Evolutionary conservation across 2,797 vertebrate species (phyloP).

Genomic region (Pangasius mekongensis): DNA sequence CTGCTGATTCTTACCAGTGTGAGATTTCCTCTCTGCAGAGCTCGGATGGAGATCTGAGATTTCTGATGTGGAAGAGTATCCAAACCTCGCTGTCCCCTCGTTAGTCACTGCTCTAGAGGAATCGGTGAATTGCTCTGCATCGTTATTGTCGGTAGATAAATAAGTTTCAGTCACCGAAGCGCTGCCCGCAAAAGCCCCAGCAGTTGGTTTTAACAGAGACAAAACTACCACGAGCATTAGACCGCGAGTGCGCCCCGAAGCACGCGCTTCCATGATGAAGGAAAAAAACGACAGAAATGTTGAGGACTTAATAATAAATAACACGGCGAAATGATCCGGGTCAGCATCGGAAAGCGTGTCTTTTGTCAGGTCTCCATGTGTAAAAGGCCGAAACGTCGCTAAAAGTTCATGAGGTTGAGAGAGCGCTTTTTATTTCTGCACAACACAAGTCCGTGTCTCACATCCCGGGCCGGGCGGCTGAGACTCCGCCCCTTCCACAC

Average conservation of each 20-base stretch:
- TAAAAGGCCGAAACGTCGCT: conserved; percentile 54
- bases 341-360: conserved; percentile 69
- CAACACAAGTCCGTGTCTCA: conserved; percentile 20
- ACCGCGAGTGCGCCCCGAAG: conserved; percentile 65
- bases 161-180: conserved; percentile 54
- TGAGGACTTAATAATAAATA: conserved; percentile 65
- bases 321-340: conserved; percentile 64
- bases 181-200: conserved; percentile 60
- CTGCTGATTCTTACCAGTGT: conserved; percentile 71
- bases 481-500: conserved; percentile 19
- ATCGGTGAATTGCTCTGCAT: conserved; percentile 41
- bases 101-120: conserved; percentile 37
- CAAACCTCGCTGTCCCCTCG: conserved; percentile 51
- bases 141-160: conserved; percentile 20
- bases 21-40: conserved; percentile 51
- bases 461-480: conserved; percentile 6
- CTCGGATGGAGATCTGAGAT: conserved; percentile 63
- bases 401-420: conserved; percentile 46
- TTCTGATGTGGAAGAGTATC: conserved; percentile 61
- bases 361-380: conserved; percentile 47
- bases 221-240: conserved; percentile 67
- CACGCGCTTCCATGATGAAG: conserved; percentile 77
- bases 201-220: conserved; percentile 64
- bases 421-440: conserved; percentile 59
- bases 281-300: conserved; percentile 53